Percentiles rank a stretch among this genome's conserved stretches.
These are phyloP conservation scores for Myrmophylax atrothorax DNA, from an alignment of 2,113 vertebrate genomes.

Conservation along the genomic window DNA sequence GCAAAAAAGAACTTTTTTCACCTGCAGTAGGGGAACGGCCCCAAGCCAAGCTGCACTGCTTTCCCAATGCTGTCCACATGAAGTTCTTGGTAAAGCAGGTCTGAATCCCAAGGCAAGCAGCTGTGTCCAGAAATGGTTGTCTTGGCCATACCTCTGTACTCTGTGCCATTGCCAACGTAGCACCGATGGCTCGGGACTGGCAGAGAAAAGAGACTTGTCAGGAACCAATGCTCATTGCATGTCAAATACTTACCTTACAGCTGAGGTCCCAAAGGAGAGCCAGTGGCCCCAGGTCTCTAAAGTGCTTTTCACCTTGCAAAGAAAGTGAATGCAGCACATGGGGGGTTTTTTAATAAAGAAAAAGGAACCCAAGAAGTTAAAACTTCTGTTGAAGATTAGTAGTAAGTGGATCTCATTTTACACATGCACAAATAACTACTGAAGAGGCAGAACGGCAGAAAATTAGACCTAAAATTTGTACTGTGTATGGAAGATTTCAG, in stretches of 20 bases:
- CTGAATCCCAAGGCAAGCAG: conserved; percentile 90
- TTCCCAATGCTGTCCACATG: conserved; percentile 71
- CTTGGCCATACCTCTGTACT: conserved; percentile 81
- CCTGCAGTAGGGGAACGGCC: conserved; percentile 90
- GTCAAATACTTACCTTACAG: neutral
- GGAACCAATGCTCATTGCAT: neutral
- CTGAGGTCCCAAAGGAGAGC: neutral
- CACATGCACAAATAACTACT: neutral
- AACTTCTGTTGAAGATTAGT: neutral
- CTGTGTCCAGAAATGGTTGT: conserved; percentile 75
- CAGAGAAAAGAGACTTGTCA: neutral
- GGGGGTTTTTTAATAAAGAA: neutral
- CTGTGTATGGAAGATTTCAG: neutral
- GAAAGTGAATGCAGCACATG: neutral
- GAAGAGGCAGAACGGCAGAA: neutral
- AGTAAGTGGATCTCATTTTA: neutral
- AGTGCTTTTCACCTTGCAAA: neutral
- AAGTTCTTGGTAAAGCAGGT: conserved; percentile 84
- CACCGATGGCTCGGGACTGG: conserved; percentile 79
- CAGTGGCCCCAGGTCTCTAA: neutral
- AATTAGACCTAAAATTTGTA: neutral
- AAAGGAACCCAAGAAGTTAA: neutral
- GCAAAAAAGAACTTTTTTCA: conserved; percentile 42
- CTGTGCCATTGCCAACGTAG: conserved; percentile 74
- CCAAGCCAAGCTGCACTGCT: conserved; percentile 78